Evolutionary conservation across 1,140 invertebrate genomes (phyloP).

Genomic region (Carposina sasakii): DNA sequence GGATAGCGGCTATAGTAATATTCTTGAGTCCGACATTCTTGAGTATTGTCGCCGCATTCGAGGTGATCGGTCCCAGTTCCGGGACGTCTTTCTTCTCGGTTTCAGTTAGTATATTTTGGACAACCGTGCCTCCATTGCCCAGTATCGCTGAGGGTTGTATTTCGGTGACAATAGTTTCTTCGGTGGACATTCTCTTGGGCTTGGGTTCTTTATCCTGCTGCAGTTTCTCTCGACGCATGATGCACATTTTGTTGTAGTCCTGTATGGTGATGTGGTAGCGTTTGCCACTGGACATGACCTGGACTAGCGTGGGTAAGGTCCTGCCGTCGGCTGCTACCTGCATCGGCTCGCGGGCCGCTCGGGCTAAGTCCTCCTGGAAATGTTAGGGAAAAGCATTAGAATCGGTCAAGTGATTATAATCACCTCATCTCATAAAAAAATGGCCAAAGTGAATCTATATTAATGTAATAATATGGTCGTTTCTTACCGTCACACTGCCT

Average conservation of each 20-base stretch:
- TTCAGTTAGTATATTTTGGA: slow-evolving; percentile 38
- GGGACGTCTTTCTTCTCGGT: slow-evolving; percentile 29
- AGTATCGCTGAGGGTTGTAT: slow-evolving; percentile 44
- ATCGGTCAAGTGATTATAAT: background rate
- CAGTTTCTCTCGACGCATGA: slow-evolving; percentile 76
- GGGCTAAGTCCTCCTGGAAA: slow-evolving; percentile 57
- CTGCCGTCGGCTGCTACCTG: slow-evolving; percentile 74
- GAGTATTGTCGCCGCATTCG: slow-evolving; percentile 56
- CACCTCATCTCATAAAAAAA: too few relatives aligned
- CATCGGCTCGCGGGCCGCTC: slow-evolving; percentile 63
- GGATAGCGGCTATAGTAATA: slow-evolving; percentile 66
- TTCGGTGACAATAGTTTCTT: slow-evolving; percentile 46
- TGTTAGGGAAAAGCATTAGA: background rate
- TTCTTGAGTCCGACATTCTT: slow-evolving; percentile 67
- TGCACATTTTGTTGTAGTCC: slow-evolving; percentile 81
- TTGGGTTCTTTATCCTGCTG: slow-evolving; percentile 68
- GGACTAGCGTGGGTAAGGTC: slow-evolving; percentile 71
- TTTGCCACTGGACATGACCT: slow-evolving; percentile 78
- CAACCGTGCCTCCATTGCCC: slow-evolving; percentile 45
- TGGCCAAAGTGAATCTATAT: too few relatives aligned
- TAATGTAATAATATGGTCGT: too few relatives aligned
- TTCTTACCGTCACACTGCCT: too few relatives aligned
- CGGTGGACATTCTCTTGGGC: slow-evolving; percentile 25
- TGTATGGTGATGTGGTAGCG: slow-evolving; percentile 79
- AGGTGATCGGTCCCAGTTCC: slow-evolving; percentile 34